Conservation (phyloP, 2,888 invertebrate genomes). For the Spialia ferax region DNA sequence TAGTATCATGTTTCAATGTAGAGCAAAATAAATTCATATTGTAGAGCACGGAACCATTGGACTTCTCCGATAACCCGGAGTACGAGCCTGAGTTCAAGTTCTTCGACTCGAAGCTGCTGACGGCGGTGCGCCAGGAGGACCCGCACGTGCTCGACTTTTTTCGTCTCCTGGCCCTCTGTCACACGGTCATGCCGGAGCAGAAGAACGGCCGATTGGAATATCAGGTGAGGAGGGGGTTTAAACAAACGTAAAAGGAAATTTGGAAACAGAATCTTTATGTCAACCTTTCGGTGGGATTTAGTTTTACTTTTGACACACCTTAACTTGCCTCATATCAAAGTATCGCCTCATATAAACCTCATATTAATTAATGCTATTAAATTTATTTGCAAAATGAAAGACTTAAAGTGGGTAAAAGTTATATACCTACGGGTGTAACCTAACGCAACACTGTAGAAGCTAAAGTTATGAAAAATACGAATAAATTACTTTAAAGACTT, state of each 20-base stretch:
- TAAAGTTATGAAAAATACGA: too few relatives aligned
- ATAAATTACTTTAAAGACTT: not conserved
- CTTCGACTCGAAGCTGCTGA: conserved; percentile 95
- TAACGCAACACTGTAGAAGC: too few relatives aligned
- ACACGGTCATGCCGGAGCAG: conserved; percentile 99
- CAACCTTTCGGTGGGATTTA: too few relatives aligned
- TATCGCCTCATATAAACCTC: too few relatives aligned
- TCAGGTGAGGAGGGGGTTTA: conserved; percentile 82
- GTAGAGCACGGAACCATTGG: conserved; percentile 92
- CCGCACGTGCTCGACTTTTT: conserved; percentile 95
- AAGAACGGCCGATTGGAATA: conserved; percentile 93
- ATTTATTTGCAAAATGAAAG: too few relatives aligned
- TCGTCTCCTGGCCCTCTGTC: conserved; percentile 97
- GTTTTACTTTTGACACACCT: too few relatives aligned
- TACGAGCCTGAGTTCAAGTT: conserved; percentile 97
- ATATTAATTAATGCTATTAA: too few relatives aligned
- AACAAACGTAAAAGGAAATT: not conserved
- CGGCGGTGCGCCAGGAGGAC: conserved; percentile 92
- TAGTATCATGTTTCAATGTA: not conserved
- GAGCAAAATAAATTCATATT: not conserved
- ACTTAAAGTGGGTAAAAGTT: too few relatives aligned
- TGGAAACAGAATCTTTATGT: not conserved
- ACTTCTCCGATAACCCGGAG: conserved; percentile 98
- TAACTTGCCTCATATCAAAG: too few relatives aligned
- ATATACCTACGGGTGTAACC: too few relatives aligned